Conservation (phyloP, 92 coral and sea anemone genomes). For the Zoanthus sansibaricus region DNA sequence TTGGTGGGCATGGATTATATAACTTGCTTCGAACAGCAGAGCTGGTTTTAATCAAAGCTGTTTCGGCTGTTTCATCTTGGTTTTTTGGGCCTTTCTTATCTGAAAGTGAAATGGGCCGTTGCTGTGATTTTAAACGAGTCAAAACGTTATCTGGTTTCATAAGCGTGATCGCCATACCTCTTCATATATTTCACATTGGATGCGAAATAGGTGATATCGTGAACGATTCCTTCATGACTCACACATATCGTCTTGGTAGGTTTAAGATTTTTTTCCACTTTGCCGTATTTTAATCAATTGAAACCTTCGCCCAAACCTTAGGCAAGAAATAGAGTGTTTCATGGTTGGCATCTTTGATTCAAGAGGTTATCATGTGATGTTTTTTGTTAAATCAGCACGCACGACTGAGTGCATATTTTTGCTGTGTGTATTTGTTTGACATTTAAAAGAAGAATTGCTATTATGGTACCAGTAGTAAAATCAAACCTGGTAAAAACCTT, state of each 20-base stretch:
- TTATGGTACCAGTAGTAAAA: too few species aligned
- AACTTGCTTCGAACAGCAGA: neutral
- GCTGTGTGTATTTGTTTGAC: too few species aligned
- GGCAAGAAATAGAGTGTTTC: neutral
- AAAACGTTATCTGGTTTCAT: neutral
- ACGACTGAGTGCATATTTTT: too few species aligned
- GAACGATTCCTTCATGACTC: constrained; percentile 6
- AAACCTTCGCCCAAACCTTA: too few species aligned
- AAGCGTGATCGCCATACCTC: neutral
- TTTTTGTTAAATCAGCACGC: neutral
- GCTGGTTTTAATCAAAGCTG: neutral
- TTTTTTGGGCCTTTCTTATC: too few species aligned
- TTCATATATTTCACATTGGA: neutral
- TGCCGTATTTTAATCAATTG: neutral
- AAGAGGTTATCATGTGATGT: neutral
- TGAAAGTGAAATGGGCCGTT: neutral
- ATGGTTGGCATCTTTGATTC: neutral
- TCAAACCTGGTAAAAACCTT: too few species aligned
- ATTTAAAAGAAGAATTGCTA: too few species aligned
- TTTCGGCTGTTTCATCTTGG: too few species aligned
- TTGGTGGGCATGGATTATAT: too few species aligned
- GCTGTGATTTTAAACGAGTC: neutral
- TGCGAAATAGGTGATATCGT: neutral
- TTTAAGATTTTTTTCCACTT: neutral
- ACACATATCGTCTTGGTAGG: constrained; percentile 6